These are phyloP conservation scores for Thunnus albacares DNA, from an alignment of 2,797 vertebrate species.

Conservation along the genomic window DNA sequence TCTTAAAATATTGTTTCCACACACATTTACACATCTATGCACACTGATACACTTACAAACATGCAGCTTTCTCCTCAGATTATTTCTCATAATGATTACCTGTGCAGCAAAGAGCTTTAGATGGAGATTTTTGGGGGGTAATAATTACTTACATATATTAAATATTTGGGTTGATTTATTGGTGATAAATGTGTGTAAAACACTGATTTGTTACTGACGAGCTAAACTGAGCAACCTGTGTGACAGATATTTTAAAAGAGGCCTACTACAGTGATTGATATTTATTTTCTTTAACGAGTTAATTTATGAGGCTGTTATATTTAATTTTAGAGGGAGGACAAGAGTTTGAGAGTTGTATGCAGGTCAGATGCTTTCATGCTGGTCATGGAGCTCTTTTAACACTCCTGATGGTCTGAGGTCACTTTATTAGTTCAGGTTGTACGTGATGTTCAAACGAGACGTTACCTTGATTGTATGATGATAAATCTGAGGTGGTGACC, in stretches of 20 bases:
- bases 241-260: slow-evolving; percentile 7
- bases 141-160: not conserved
- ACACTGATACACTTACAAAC: slow-evolving; percentile 12
- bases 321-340: slow-evolving; percentile 37
- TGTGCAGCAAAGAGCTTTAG: slow-evolving; percentile 28
- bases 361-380: slow-evolving; percentile 76
- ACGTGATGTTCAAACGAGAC: slow-evolving; percentile 6
- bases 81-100: slow-evolving; percentile 4
- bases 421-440: slow-evolving; percentile 18
- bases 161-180: not conserved
- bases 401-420: slow-evolving; percentile 33
- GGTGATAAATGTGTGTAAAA: too few species aligned
- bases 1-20: not conserved
- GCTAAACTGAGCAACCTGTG: not conserved
- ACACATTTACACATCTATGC: not conserved
- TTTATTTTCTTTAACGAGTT: slow-evolving; percentile 80
- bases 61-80: slow-evolving; percentile 28
- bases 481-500: slow-evolving; percentile 2
- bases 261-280: slow-evolving; percentile 43
- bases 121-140: not conserved
- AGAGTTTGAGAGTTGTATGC: slow-evolving; percentile 7
- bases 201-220: not conserved
- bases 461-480: not conserved
- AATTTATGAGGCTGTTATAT: slow-evolving; percentile 74
- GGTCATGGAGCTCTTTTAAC: slow-evolving; percentile 79